Percentiles rank a stretch among this genome's conserved stretches.
Evolutionary conservation across 2,888 invertebrate genomes (phyloP).

Genomic region (Notocelia uddmanniana): DNA sequence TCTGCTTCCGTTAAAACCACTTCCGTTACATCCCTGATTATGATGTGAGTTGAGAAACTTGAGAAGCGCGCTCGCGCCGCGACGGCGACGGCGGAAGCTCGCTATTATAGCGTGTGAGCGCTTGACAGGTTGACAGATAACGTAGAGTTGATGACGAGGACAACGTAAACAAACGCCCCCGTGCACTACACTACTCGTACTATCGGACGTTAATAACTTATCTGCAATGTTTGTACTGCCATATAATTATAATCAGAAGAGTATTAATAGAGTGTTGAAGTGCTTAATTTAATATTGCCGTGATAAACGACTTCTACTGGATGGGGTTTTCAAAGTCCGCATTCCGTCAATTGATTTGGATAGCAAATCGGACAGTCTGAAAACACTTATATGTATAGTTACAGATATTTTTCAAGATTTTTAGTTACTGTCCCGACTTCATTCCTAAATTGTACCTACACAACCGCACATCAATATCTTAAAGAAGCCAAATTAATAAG

Average conservation of each 20-base stretch:
- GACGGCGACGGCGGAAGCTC: not conserved
- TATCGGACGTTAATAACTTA: not conserved
- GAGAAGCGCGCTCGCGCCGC: not conserved
- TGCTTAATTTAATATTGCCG: not conserved
- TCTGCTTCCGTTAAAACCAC: too few species aligned
- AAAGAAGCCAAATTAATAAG: too few species aligned
- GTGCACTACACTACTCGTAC: not conserved
- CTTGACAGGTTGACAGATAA: not conserved
- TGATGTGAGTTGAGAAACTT: not conserved
- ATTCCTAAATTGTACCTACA: too few species aligned
- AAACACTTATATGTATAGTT: too few species aligned
- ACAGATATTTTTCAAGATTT: too few species aligned
- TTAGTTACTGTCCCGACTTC: too few species aligned
- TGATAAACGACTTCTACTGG: not conserved
- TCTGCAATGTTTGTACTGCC: not conserved
- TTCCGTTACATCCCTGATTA: too few species aligned
- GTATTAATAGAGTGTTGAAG: not conserved
- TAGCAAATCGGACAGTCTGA: too few species aligned
- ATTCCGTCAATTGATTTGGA: too few species aligned
- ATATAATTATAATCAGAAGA: not conserved
- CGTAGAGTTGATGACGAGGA: not conserved
- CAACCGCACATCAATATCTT: too few species aligned
- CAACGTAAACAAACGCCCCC: not conserved
- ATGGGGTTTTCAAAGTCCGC: not conserved
- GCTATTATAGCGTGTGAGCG: not conserved